phyloP scores from a whole-genome alignment of 2,113 vertebrate species.

The Mus spicilegus region DNA sequence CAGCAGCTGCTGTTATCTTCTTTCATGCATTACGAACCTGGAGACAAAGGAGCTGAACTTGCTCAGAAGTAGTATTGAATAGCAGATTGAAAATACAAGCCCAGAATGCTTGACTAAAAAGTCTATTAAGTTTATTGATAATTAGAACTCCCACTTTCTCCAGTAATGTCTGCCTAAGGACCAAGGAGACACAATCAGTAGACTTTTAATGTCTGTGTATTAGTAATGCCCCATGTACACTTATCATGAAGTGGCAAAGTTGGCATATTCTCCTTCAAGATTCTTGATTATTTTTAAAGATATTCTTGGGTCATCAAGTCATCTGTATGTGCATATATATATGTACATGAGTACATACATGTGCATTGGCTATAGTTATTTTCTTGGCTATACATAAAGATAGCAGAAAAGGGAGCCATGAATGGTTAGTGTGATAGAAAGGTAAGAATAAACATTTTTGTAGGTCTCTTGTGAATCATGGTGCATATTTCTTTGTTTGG shows the following conservation, averaged over 20 bases:
- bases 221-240: neutral
- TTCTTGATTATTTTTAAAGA: neutral
- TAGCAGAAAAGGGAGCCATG: neutral
- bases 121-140: neutral
- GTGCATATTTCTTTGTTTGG: neutral
- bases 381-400: neutral
- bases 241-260: neutral
- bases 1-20: neutral
- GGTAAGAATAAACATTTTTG: neutral
- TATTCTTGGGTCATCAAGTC: neutral
- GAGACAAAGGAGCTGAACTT: neutral
- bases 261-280: neutral
- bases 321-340: no score
- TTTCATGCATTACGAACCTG: neutral
- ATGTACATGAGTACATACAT: neutral
- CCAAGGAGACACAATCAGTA: neutral
- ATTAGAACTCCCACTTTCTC: neutral
- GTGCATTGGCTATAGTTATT: neutral
- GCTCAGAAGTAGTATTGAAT: neutral
- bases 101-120: neutral
- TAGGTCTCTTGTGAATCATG: neutral
- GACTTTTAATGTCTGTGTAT: neutral
- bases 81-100: neutral
- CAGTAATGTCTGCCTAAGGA: neutral
- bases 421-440: neutral